Conservation (phyloP, 2,113 vertebrate species). For the Acinonyx jubatus region DNA sequence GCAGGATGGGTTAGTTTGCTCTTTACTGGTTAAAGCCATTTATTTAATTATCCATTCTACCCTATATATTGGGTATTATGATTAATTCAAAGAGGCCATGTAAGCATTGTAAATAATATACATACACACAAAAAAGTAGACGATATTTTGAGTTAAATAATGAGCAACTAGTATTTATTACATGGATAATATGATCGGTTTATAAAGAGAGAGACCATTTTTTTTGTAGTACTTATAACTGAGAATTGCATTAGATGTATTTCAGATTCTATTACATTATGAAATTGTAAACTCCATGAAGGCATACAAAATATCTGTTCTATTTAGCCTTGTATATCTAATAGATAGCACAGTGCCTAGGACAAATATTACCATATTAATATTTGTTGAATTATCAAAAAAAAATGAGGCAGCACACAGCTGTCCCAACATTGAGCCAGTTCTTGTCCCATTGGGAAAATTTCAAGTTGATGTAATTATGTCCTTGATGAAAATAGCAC, state of each 20-base stretch:
- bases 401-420: background rate
- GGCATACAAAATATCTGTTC: background rate
- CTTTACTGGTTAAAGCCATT: background rate
- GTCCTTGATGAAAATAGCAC: background rate
- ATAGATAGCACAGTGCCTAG: background rate
- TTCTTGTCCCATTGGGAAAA: background rate
- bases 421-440: background rate
- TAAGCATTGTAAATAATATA: background rate
- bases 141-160: background rate
- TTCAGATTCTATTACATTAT: background rate
- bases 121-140: background rate
- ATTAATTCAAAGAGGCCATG: background rate
- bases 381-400: background rate
- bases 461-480: background rate
- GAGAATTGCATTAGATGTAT: background rate
- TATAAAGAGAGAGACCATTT: background rate
- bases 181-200: background rate
- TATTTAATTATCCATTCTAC: background rate
- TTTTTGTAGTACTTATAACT: background rate
- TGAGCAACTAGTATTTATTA: background rate
- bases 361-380: background rate
- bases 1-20: background rate
- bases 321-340: background rate
- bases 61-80: background rate
- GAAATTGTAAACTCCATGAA: background rate